phyloP scores from a whole-genome alignment of 2,888 invertebrate species.

The Sycophila texana region DNA sequence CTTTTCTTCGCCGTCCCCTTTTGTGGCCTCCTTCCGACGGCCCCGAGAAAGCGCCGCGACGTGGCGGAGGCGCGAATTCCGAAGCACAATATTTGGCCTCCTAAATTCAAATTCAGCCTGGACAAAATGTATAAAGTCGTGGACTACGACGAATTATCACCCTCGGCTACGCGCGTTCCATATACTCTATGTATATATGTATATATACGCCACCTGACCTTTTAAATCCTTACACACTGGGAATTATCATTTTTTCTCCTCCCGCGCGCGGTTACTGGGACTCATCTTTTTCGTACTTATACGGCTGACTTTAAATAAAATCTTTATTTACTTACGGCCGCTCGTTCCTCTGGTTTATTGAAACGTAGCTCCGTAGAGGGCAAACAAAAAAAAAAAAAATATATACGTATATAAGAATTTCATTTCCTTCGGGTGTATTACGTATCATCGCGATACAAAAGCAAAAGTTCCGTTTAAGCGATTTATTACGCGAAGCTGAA shows the following conservation, averaged over 20 bases:
- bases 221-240: slow-evolving; percentile 9
- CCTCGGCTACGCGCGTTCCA: slow-evolving; percentile 6
- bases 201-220: neutral
- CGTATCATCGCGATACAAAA: too few relatives aligned
- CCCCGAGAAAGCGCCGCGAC: neutral
- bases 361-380: neutral
- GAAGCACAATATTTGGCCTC: slow-evolving; percentile 49
- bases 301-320: neutral
- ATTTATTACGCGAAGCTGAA: too few relatives aligned
- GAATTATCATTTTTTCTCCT: slow-evolving; percentile 6
- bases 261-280: neutral
- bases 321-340: neutral
- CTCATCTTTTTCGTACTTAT: slow-evolving; percentile 8
- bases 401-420: too few relatives aligned
- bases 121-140: slow-evolving; percentile 31
- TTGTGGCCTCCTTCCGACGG: neutral
- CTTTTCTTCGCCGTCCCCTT: too few relatives aligned
- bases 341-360: slow-evolving; percentile 9
- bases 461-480: too few relatives aligned
- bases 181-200: neutral
- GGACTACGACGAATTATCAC: slow-evolving; percentile 31
- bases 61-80: neutral
- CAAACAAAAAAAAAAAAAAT: too few relatives aligned
- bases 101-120: slow-evolving; percentile 42
- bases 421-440: too few relatives aligned